Conservation (phyloP, 1,140 invertebrate genomes). For the Calliphora vicina region DNA sequence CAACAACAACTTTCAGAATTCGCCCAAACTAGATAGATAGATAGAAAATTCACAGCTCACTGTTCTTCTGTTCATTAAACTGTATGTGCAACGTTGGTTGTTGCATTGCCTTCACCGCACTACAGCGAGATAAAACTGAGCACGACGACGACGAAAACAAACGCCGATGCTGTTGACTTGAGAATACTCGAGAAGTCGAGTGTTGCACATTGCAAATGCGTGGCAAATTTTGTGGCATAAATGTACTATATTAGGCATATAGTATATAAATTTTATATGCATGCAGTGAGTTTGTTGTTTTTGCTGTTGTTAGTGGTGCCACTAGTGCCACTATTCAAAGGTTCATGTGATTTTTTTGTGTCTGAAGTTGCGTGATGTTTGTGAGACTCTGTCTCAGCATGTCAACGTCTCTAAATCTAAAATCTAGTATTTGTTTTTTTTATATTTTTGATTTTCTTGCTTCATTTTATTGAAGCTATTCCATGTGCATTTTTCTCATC, state of each 20-base stretch:
- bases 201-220: constrained; percentile 1
- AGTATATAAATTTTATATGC: not conserved
- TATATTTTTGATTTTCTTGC: too few relatives aligned
- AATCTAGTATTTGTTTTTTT: not conserved
- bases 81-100: not conserved
- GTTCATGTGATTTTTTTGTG: not conserved
- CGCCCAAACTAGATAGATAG: not conserved
- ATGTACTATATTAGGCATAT: constrained; percentile 10
- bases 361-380: not conserved
- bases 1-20: not conserved
- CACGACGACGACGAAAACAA: too few relatives aligned
- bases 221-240: constrained; percentile 16
- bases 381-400: not conserved
- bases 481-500: not conserved
- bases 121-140: too few relatives aligned
- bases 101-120: too few relatives aligned
- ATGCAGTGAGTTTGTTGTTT: not conserved
- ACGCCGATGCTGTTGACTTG: too few relatives aligned
- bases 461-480: not conserved
- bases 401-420: not conserved
- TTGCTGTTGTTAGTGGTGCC: not conserved
- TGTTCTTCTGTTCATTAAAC: not conserved
- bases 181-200: not conserved
- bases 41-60: not conserved
- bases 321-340: not conserved